Evolutionary conservation across 2,113 vertebrate genomes (phyloP).

Genomic region (Kobus ellipsiprymnus): DNA sequence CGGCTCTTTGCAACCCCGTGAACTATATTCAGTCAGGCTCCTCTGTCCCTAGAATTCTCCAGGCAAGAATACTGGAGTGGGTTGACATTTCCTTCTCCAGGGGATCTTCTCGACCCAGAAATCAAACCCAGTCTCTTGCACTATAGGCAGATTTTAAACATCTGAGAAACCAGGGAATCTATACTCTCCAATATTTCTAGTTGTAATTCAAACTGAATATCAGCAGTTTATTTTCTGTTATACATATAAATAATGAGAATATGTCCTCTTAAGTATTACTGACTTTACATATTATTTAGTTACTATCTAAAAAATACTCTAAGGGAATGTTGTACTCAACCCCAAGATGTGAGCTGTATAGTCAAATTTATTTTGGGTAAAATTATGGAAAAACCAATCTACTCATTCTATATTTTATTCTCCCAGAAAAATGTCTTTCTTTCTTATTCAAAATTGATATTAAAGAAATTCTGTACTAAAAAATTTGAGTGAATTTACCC

Average conservation of each 20-base stretch:
- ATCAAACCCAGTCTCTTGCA: not conserved
- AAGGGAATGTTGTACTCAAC: not conserved
- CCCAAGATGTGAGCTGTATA: not conserved
- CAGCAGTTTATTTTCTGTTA: not conserved
- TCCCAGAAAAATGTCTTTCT: not conserved
- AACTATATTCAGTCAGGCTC: not conserved
- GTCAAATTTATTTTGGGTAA: not conserved
- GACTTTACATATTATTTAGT: not conserved
- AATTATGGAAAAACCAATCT: not conserved
- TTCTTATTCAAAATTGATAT: not conserved
- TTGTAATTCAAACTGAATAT: not conserved
- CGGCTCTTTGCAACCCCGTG: rapidly evolving
- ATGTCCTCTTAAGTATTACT: not conserved
- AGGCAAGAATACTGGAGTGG: not conserved
- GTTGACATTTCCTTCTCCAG: not conserved
- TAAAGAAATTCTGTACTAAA: not conserved
- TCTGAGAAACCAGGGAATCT: not conserved
- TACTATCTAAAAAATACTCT: not conserved
- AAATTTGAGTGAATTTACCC: too few species aligned
- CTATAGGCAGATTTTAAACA: not conserved
- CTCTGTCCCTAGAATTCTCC: not conserved
- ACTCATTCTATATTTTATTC: not conserved
- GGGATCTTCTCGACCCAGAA: not conserved
- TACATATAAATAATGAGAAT: not conserved
- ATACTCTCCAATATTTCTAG: not conserved